Evolutionary conservation across 2,113 vertebrate genomes (phyloP).

Genomic region (Nerophis lumbriciformis): DNA sequence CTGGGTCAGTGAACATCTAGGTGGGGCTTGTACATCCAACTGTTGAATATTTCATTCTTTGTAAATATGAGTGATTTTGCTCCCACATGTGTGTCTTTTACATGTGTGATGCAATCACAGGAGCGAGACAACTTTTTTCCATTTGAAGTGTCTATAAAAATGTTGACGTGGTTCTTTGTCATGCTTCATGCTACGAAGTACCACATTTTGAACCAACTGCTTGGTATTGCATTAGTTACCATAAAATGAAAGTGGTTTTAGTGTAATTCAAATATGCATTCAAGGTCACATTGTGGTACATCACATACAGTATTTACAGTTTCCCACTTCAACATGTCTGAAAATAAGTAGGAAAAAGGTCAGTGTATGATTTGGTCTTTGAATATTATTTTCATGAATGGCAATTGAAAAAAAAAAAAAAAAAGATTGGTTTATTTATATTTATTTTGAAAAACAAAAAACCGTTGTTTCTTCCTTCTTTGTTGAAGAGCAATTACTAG

Average conservation of each 20-base stretch:
- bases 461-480: too few species aligned
- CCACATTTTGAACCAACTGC: slow-evolving; percentile 7
- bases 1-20: slow-evolving; percentile 55
- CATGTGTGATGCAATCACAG: slow-evolving; percentile 19
- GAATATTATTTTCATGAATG: too few species aligned
- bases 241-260: slow-evolving; percentile 1
- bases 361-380: too few species aligned
- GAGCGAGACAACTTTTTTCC: slow-evolving; percentile 25
- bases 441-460: too few species aligned
- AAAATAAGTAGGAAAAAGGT: too few species aligned
- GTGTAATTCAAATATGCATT: too few species aligned
- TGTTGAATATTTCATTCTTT: slow-evolving; percentile 56
- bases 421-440: too few species aligned
- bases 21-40: slow-evolving; percentile 19
- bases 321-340: too few species aligned
- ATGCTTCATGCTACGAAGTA: slow-evolving; percentile 16
- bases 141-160: slow-evolving; percentile 16
- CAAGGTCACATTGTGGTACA: too few species aligned
- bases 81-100: slow-evolving; percentile 14
- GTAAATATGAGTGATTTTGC: slow-evolving; percentile 32
- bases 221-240: slow-evolving; percentile 31
- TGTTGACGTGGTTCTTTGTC: slow-evolving; percentile 11
- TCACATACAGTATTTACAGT: too few species aligned
- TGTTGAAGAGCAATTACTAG: too few species aligned
- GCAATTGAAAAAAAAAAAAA: too few species aligned